Evolutionary conservation across 2,888 invertebrate genomes (phyloP).

Genomic region (Ophraella communa): DNA sequence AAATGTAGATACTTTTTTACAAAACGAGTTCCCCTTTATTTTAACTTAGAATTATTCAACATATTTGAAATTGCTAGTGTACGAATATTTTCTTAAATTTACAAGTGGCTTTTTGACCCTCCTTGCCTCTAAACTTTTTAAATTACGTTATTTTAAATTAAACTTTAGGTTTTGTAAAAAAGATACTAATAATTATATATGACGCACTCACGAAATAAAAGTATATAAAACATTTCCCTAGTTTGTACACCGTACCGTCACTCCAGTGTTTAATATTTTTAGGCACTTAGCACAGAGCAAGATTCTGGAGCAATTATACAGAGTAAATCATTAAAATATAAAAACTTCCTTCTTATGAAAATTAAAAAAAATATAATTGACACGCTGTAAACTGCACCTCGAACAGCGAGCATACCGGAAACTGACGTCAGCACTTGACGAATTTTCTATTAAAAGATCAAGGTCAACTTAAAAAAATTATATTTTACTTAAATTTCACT

Average conservation of each 20-base stretch:
- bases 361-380: constrained; percentile 31
- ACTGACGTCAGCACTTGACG: constrained; percentile 43
- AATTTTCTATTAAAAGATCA: constrained; percentile 11
- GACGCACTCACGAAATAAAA: constrained; percentile 46
- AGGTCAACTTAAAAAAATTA: constrained; percentile 5
- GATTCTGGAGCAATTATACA: constrained; percentile 57
- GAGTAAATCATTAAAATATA: constrained; percentile 41
- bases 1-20: constrained; percentile 16
- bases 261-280: constrained; percentile 54
- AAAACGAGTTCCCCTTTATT: too few species aligned
- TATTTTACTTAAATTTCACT: too few species aligned
- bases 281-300: constrained; percentile 58
- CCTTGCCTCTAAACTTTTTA: neutral
- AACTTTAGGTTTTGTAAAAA: constrained; percentile 6
- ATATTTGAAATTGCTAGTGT: too few species aligned
- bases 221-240: constrained; percentile 39
- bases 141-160: neutral
- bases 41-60: too few species aligned
- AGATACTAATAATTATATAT: constrained; percentile 14
- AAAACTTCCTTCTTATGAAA: constrained; percentile 54
- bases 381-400: constrained; percentile 46
- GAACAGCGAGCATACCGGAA: constrained; percentile 48
- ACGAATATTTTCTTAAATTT: too few species aligned
- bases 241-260: constrained; percentile 51
- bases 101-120: too few species aligned